Evolutionary conservation across 2,888 invertebrate species (phyloP).

Genomic region (Apodemia zela): DNA sequence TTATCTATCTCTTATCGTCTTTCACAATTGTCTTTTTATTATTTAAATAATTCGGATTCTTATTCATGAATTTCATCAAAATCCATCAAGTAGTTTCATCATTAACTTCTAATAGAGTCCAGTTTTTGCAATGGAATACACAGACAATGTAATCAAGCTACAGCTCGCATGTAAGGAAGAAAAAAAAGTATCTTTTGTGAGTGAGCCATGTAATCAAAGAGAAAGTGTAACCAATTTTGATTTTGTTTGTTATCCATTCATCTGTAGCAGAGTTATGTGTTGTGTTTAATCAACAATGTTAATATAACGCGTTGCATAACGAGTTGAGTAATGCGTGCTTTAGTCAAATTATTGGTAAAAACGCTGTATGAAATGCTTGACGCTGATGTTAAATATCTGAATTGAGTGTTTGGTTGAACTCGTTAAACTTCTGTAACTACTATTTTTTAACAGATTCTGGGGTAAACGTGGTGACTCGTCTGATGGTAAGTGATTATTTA

Average conservation of each 20-base stretch:
- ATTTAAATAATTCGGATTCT: too few relatives aligned
- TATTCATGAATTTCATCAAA: too few relatives aligned
- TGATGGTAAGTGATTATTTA: too few relatives aligned
- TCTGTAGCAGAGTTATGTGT: slow-evolving; percentile 12
- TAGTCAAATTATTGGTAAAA: neutral
- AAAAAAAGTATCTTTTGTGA: slow-evolving; percentile 4
- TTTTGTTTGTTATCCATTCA: slow-evolving; percentile 25
- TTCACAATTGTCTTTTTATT: too few relatives aligned
- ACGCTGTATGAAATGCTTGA: neutral
- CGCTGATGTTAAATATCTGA: too few relatives aligned
- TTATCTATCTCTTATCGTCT: too few relatives aligned
- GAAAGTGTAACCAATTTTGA: slow-evolving; percentile 32
- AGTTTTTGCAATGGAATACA: neutral
- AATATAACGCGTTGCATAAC: slow-evolving; percentile 17
- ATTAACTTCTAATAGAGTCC: too few relatives aligned
- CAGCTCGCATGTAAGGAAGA: neutral
- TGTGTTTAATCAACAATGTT: slow-evolving; percentile 19
- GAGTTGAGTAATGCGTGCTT: neutral
- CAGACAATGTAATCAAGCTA: neutral
- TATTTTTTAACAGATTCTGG: too few relatives aligned
- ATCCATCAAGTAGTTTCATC: too few relatives aligned
- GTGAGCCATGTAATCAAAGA: slow-evolving; percentile 27
- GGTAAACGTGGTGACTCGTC: too few relatives aligned
- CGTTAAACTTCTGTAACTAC: too few relatives aligned
- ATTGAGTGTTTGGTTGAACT: too few relatives aligned